Evolutionary conservation across 2,888 invertebrate species (phyloP).

Genomic region (Calliopum simillimum): DNA sequence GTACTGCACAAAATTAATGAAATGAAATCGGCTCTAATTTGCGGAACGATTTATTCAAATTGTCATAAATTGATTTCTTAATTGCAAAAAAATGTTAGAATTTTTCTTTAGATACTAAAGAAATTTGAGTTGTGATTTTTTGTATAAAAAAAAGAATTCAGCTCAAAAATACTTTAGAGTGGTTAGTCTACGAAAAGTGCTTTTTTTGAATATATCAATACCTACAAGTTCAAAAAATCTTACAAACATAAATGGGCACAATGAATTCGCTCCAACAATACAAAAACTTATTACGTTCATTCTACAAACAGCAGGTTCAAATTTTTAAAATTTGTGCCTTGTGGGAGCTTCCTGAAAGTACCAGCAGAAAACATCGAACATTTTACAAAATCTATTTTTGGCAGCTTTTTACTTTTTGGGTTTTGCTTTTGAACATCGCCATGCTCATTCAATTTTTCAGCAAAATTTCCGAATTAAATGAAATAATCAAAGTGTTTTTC

Average conservation of each 20-base stretch:
- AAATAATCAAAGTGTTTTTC: slow-evolving; percentile 49
- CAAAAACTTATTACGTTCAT: slow-evolving; percentile 27
- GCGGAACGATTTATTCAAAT: too few species aligned
- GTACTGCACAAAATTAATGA: too few species aligned
- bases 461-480: slow-evolving; percentile 45
- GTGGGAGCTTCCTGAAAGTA: slow-evolving; percentile 40
- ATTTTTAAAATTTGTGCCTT: slow-evolving; percentile 42
- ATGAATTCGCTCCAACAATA: slow-evolving; percentile 9
- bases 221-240: too few species aligned
- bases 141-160: too few species aligned
- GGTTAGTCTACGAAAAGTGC: too few species aligned
- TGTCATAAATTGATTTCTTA: too few species aligned
- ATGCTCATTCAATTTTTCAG: slow-evolving; percentile 44
- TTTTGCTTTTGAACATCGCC: slow-evolving; percentile 46
- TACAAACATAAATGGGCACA: background rate
- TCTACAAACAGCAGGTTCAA: slow-evolving; percentile 45
- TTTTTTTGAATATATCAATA: too few species aligned
- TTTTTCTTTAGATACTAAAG: too few species aligned
- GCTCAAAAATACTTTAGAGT: too few species aligned
- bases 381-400: slow-evolving; percentile 40
- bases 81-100: too few species aligned
- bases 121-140: too few species aligned
- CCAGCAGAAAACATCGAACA: background rate
- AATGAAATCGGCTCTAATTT: too few species aligned
- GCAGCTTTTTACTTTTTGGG: slow-evolving; percentile 43